Base-by-base conservation (phyloP, 2,888 invertebrate species). In the Biston stratarius region DNA sequence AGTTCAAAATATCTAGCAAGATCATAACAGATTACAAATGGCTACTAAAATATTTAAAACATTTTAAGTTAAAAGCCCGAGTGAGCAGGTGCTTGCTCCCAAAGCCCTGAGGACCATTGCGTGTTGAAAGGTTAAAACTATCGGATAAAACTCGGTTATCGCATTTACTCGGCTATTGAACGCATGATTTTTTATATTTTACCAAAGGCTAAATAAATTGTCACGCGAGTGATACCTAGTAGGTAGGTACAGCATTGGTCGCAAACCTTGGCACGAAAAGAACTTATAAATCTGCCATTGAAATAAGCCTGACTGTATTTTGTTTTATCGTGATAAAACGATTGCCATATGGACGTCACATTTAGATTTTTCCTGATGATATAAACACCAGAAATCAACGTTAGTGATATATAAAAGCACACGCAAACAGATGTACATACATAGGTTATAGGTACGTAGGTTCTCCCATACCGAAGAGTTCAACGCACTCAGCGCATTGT, bases 211-310 rank as follows among this genome's bases (percentile, higher is more conserved):
- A 68, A 73, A 75, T 74, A 73, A 74, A 67, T 68, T 74, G 82
- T 79, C 82, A 83, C 83, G 82, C 82, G 75, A 77, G 67, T 67
- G 68, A 73, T 71, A 58, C 38, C 55, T 56, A 49, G 53, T 45
- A 34, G 45, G 60, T 14, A 36, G 38, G 38, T 6, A 38, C 38
- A 38, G 15, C 36, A 57, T 9, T 48, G 53, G 56, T 44, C 10
- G 45, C 56, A 52, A 65, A 61, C 73, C 72, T 72, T 71, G 56
- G 65, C 57, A 64, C 66, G 58, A 53, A 60, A 64, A 70, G 49
- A 48, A 59, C 48, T 60, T 45, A 24, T 24, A 53, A 60, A 60
- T 45, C 36, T 15, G 38, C 38, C 33, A 42, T 56, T 51, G 34
- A 36, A 66, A 44, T 52, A 49, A 55, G 49, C 14, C 52, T 40